These are phyloP conservation scores for Lagodon rhomboides DNA, from an alignment of 2,797 vertebrate genomes.

Conservation along the genomic window DNA sequence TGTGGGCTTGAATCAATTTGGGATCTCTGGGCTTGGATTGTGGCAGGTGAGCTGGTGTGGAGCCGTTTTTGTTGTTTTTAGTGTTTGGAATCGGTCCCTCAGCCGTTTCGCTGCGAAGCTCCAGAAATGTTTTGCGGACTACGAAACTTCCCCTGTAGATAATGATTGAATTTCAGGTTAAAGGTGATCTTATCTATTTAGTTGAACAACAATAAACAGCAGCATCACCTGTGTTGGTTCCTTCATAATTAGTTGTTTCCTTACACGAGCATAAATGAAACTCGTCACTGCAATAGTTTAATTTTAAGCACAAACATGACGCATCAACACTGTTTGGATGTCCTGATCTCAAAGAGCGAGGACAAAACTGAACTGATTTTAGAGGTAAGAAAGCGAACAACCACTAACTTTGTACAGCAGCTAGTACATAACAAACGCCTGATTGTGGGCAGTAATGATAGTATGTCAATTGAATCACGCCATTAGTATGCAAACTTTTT, in stretches of 20 bases:
- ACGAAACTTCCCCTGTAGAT: too few species aligned
- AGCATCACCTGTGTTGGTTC: background rate
- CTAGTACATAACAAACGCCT: background rate
- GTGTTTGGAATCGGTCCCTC: too few species aligned
- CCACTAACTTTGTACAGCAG: background rate
- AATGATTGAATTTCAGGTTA: too few species aligned
- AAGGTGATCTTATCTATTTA: too few species aligned
- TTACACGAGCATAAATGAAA: background rate
- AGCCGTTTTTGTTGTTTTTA: too few species aligned
- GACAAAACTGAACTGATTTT: background rate
- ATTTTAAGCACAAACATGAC: background rate
- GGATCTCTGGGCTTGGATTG: too few species aligned
- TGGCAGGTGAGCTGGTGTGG: too few species aligned
- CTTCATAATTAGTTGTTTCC: background rate
- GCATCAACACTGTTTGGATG: background rate
- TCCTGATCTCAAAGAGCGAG: background rate
- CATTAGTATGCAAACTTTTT: constrained; percentile 28
- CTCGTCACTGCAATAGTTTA: background rate
- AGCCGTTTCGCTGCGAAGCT: too few species aligned
- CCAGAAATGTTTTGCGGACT: too few species aligned
- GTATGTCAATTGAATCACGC: background rate
- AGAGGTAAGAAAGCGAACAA: background rate
- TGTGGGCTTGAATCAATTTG: too few species aligned
- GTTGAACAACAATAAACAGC: background rate
- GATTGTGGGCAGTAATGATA: background rate